These are phyloP conservation scores for Parazoanthus atlanticus DNA, from an alignment of 92 coral and sea anemone species.

Conservation along the genomic window DNA sequence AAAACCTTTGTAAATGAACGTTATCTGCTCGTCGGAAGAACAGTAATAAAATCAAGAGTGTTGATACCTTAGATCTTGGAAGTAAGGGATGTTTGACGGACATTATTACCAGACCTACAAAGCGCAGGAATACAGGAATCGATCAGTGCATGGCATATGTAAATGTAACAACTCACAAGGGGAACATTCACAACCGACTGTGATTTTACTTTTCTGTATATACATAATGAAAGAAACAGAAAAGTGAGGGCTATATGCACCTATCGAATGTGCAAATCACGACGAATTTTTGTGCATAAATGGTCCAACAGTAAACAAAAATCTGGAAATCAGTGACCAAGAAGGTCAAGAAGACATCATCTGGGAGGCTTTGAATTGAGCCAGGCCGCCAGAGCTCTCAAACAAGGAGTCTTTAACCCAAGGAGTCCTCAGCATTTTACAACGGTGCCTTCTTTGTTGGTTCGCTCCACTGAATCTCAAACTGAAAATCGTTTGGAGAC, in stretches of 20 bases:
- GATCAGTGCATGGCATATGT: background rate
- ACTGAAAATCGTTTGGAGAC: background rate
- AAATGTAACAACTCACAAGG: background rate
- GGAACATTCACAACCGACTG: background rate
- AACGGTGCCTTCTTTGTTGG: background rate
- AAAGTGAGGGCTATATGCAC: too few species aligned
- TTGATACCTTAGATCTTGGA: conserved; percentile 50
- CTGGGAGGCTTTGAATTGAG: background rate
- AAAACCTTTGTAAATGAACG: too few species aligned
- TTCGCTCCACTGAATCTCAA: background rate
- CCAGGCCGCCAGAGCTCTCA: background rate
- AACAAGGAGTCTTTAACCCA: background rate
- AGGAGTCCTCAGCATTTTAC: background rate
- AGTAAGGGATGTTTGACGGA: conserved; percentile 52
- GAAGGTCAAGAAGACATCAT: too few species aligned
- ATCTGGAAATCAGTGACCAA: background rate
- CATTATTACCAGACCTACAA: conserved; percentile 58
- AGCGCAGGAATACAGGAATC: background rate
- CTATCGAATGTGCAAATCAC: too few species aligned
- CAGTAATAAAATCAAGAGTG: background rate
- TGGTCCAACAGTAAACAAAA: too few species aligned
- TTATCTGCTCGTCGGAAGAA: background rate
- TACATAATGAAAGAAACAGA: too few species aligned
- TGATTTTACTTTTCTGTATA: too few species aligned
- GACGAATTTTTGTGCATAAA: too few species aligned